phyloP scores from a whole-genome alignment of 2,113 vertebrate genomes.

The Pongo pygmaeus region DNA sequence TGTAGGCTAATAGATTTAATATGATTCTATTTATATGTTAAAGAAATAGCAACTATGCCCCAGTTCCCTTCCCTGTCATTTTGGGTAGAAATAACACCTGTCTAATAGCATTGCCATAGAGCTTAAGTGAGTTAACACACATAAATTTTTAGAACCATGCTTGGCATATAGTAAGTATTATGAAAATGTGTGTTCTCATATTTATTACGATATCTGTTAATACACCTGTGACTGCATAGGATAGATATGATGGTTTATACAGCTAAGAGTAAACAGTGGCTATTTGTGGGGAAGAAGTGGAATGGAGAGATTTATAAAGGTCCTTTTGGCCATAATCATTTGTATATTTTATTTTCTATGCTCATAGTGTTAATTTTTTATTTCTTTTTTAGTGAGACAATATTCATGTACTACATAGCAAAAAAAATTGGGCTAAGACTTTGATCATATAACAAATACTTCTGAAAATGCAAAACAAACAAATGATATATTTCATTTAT shows the following conservation, averaged over 20 bases:
- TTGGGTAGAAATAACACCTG: background rate
- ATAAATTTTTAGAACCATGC: background rate
- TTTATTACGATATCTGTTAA: background rate
- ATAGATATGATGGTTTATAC: background rate
- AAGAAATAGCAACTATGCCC: background rate
- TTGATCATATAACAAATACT: background rate
- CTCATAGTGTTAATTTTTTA: background rate
- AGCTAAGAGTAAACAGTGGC: background rate
- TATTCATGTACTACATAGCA: background rate
- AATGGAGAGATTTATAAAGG: background rate
- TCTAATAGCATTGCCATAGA: background rate
- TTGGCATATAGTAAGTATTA: too few species aligned
- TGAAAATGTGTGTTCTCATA: background rate
- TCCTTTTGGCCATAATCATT: background rate
- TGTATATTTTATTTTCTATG: background rate
- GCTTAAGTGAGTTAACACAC: background rate
- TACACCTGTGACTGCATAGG: background rate
- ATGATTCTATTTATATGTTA: background rate
- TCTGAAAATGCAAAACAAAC: background rate
- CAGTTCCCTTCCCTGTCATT: background rate
- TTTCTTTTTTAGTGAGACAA: background rate
- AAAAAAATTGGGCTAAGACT: background rate
- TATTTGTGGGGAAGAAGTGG: background rate
- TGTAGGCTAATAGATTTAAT: background rate
- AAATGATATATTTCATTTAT: background rate